Base-by-base conservation (phyloP, 2,888 invertebrate genomes). In the Oegoconia quadripuncta region DNA sequence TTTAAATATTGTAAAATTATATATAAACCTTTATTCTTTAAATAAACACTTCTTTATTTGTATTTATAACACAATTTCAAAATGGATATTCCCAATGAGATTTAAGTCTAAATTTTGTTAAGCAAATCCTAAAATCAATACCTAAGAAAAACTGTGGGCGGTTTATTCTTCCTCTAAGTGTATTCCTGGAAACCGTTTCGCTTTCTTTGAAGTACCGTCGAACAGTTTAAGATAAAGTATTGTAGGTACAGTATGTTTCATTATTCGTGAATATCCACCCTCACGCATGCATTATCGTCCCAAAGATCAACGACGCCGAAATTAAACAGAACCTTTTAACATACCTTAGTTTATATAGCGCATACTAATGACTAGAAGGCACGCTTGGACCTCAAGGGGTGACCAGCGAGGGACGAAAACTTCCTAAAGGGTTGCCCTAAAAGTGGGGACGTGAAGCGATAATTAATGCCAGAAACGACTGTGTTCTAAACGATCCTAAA, bases 371-470 rank as follows among this genome's bases (percentile, higher is more conserved):
- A 82, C 79, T 74, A 46, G 41, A 56, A 67, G 67, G 72, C 74
- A 71, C 73, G 72, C 72, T 68, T 72, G 81, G 82, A 74, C 73
- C 56, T 63, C 70, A 63, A 67, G 65, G 84, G 87, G 84, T 86
- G 86, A 82, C 84, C 86, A 80, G 74, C 58, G 62, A 75, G 75
- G 81, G 77, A 74, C 79, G 80, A 81, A 83, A 81, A 74, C 75
- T 79, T 82, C 75, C 75, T 58, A 82, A 87, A 86, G 86, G 86
- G 86, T 84, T 81, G 73, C 82, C 81, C 81, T 76, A 76, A 80
- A 80, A 73, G 75, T 64, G 76, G 81, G 77, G 72, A 64, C 66
- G 64, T 12, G 61, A 64, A 65, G 66, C 72, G 74, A 82, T 84
- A 86, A 87, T 87, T 86, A 86, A 81, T 82, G 82, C 77, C 60